Evolutionary conservation across 2,797 vertebrate species (phyloP).

Genomic region (Scomberomorus guttatus): DNA sequence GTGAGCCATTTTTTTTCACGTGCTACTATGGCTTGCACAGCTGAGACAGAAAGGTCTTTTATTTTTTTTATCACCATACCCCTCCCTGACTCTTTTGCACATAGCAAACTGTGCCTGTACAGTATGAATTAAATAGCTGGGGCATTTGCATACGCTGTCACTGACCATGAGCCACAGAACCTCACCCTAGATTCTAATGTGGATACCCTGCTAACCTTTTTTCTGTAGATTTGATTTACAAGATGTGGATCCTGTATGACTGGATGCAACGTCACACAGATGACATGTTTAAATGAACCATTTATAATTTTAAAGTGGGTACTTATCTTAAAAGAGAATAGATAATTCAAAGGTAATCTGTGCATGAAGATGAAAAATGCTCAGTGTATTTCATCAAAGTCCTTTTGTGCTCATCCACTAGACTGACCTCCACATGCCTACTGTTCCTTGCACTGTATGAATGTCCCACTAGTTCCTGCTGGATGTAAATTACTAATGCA

Average conservation of each 20-base stretch:
- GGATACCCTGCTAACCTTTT: constrained; percentile 1
- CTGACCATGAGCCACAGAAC: background rate
- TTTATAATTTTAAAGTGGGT: constrained; percentile 19
- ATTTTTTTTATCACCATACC: too few species aligned
- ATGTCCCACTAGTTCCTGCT: background rate
- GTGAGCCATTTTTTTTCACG: too few species aligned
- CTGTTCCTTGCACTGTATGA: background rate
- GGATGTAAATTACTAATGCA: background rate
- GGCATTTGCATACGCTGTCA: background rate
- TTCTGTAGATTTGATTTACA: background rate
- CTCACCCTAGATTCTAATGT: background rate
- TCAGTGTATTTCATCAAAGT: constrained; percentile 45
- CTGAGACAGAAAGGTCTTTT: too few species aligned
- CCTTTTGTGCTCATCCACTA: background rate
- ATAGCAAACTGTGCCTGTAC: background rate
- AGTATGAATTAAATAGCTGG: background rate
- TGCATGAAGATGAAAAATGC: constrained; percentile 52
- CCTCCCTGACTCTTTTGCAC: background rate
- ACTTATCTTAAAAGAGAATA: constrained; percentile 16
- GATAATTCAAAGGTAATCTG: constrained; percentile 50
- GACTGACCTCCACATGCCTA: background rate
- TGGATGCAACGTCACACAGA: constrained; percentile 1
- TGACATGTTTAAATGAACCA: constrained; percentile 1
- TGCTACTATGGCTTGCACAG: too few species aligned
- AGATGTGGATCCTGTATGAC: background rate